Base-by-base conservation (phyloP, 2,113 vertebrate species). In the Cyrtonyx montezumae region DNA sequence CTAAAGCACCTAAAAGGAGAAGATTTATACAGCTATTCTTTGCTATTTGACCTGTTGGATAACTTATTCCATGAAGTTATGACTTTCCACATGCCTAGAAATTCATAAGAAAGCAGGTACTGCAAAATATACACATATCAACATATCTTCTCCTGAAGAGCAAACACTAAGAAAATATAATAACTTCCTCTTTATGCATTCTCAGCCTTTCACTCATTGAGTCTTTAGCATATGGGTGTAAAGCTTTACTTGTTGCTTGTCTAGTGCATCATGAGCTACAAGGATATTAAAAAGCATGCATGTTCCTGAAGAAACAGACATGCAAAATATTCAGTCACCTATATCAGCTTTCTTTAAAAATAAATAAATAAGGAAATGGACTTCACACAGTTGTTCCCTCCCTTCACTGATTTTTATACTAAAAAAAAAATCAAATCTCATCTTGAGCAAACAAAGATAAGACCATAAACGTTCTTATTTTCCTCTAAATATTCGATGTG, bases 401-500 rank as follows among this genome's bases (percentile, higher is more conserved):
- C 28, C 14, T 4, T 28, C 67, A 32, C 3, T 46, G 45, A 77
- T 84, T 82, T 82, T 56, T 23, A 55, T 63, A 90, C 53, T 79
- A 56, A 32, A 56, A 48, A 58, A 79, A 89, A 91, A 70, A 53
- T 13, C 68, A 67, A 87, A 42, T 30, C 65, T 46, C 37, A 83
- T 23, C 73, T 61, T 82, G 10, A 48, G 46, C 1, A 56, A 95
- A 94, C 66, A 45, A 51, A 88, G 92, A 84, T 71, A 95, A 92
- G 66, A 61, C 79, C 79, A 67, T 2, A 74, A 89, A 71, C 17
- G 4, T 58, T 84, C 84, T 85, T 25, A 14, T 89, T 74, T 88
- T 71, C 93, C 87, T 77, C 62, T 10, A 37, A 89, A 95, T 74
- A 93, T 78, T 87, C 92, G 63, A 75, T 93, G 77, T 90, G 90